Conservation (phyloP, 2,797 vertebrate species). For the Notoglanidium macrostoma region DNA sequence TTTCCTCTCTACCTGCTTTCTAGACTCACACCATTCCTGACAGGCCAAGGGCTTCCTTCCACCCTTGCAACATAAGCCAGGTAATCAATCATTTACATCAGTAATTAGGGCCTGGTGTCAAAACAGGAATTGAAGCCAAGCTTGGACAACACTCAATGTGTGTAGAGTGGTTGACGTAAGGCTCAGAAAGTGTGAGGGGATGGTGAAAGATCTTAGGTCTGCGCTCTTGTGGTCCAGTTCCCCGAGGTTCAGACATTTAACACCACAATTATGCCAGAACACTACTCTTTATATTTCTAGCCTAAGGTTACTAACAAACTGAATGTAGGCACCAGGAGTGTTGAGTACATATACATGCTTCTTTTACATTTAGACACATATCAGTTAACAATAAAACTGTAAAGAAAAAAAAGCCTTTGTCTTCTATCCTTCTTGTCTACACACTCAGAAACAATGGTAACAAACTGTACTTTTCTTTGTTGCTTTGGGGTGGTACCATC, state of each 20-base stretch:
- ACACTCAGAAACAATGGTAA: background rate
- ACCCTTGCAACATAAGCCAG: constrained; percentile 63
- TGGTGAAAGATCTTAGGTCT: constrained; percentile 60
- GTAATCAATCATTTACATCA: constrained; percentile 84
- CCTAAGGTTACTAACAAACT: constrained; percentile 22
- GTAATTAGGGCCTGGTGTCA: constrained; percentile 82
- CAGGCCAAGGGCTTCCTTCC: constrained; percentile 60
- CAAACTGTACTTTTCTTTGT: background rate
- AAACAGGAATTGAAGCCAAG: constrained; percentile 79
- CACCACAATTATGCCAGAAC: constrained; percentile 41
- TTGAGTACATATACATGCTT: constrained; percentile 27
- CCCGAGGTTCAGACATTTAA: constrained; percentile 57
- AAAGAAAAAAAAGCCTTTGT: constrained; percentile 35
- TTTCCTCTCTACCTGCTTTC: constrained; percentile 64
- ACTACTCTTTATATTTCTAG: constrained; percentile 15
- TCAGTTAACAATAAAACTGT: constrained; percentile 36
- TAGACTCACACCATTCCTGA: constrained; percentile 63
- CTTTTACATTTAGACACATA: constrained; percentile 27
- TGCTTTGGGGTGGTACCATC: background rate
- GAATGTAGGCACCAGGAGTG: constrained; percentile 16
- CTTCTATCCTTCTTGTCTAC: background rate
- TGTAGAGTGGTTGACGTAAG: constrained; percentile 69
- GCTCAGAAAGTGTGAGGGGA: constrained; percentile 68
- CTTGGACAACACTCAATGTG: constrained; percentile 62
- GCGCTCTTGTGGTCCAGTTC: constrained; percentile 44